Percentiles rank a stretch among this genome's conserved stretches.
Conservation (phyloP, 2,113 vertebrate species). For the Nesoenas mayeri region DNA sequence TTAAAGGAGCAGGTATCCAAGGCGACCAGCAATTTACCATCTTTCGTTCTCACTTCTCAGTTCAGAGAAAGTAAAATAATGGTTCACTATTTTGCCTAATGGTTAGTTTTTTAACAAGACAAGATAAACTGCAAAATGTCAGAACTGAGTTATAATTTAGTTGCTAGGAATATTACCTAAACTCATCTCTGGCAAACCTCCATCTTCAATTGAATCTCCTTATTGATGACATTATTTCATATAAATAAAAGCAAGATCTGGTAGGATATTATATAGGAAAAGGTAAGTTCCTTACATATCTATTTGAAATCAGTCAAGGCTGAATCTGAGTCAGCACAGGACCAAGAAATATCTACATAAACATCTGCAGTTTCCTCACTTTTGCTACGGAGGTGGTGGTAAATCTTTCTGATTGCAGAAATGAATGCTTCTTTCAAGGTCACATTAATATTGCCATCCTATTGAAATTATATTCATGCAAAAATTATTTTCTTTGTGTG, state of each 20-base stretch:
- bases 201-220: background rate
- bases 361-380: background rate
- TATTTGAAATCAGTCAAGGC: background rate
- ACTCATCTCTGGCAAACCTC: background rate
- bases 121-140: background rate
- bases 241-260: background rate
- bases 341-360: background rate
- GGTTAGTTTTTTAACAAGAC: background rate
- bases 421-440: background rate
- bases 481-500: background rate
- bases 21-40: background rate
- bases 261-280: background rate
- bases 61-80: background rate
- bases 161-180: background rate
- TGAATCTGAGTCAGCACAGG: background rate
- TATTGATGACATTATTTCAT: background rate
- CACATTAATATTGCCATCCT: background rate
- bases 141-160: background rate
- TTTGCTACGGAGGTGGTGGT: background rate
- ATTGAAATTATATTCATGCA: background rate
- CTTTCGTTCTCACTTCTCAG: background rate
- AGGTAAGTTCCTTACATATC: background rate
- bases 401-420: background rate
- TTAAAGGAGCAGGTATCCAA: conserved; percentile 15
- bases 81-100: background rate